Evolutionary conservation across 2,797 vertebrate genomes (phyloP).

Genomic region (Florisuga fusca): DNA sequence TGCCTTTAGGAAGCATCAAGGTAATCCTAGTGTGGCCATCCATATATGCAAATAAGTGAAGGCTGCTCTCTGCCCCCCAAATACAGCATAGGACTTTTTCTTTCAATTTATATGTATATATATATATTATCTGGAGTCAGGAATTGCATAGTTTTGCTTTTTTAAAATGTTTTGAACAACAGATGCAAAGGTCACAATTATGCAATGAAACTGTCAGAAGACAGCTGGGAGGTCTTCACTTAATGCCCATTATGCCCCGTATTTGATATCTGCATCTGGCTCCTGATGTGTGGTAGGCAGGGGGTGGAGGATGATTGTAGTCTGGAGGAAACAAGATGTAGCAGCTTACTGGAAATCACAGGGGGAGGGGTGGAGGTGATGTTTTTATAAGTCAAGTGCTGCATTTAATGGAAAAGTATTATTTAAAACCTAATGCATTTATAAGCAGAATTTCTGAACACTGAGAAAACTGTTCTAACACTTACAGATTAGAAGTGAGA

Average conservation of each 20-base stretch:
- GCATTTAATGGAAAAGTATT: neutral
- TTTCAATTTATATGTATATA: neutral
- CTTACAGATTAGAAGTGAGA: neutral
- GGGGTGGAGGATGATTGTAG: neutral
- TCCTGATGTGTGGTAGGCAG: neutral
- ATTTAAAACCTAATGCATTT: neutral
- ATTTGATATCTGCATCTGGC: conserved; percentile 27
- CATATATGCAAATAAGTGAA: neutral
- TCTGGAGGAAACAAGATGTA: conserved; percentile 28
- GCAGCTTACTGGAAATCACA: neutral
- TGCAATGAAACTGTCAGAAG: conserved; percentile 54
- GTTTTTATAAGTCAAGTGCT: neutral
- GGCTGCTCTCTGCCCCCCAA: neutral
- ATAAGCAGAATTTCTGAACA: neutral
- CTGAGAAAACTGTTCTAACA: neutral
- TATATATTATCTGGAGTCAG: neutral
- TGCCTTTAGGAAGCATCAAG: conserved; percentile 6
- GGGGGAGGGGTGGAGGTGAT: neutral
- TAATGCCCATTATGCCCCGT: conserved; percentile 39
- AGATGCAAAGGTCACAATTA: neutral
- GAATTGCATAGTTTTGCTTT: neutral
- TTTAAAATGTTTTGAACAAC: neutral
- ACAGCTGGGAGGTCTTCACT: conserved; percentile 62
- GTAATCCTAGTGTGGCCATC: neutral
- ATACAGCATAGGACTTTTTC: neutral